Percentiles rank a stretch among this genome's conserved stretches.
Conservation (phyloP, 2,797 vertebrate species). For the Tragelaphus eurycerus region DNA sequence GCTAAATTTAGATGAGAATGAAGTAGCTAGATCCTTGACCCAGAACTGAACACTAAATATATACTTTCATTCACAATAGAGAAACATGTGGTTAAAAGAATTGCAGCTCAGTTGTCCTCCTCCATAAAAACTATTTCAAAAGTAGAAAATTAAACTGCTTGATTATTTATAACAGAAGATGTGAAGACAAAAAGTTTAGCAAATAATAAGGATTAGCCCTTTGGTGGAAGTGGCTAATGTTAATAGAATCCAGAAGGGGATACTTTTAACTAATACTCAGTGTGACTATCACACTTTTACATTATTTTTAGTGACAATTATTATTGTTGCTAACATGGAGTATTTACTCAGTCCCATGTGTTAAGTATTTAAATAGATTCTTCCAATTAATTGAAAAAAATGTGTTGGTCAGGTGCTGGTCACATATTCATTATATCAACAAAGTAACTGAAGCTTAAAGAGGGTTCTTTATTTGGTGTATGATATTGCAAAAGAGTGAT, state of each 20-base stretch:
- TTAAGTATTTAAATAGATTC: background rate
- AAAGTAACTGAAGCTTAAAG: background rate
- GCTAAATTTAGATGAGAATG: slow-evolving; percentile 63
- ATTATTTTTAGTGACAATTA: background rate
- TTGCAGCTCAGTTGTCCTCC: slow-evolving; percentile 43
- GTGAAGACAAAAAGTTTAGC: background rate
- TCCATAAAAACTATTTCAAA: slow-evolving; percentile 36
- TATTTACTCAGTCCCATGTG: background rate
- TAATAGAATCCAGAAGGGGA: background rate
- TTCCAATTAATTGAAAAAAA: background rate
- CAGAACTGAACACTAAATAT: slow-evolving; percentile 60
- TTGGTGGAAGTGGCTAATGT: background rate
- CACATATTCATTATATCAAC: background rate
- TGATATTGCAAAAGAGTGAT: background rate
- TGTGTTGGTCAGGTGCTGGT: background rate
- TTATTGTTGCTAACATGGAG: background rate
- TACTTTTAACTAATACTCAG: background rate
- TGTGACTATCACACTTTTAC: background rate
- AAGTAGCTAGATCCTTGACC: slow-evolving; percentile 61
- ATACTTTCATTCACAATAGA: slow-evolving; percentile 60
- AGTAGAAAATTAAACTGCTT: slow-evolving; percentile 33
- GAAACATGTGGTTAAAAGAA: slow-evolving; percentile 43
- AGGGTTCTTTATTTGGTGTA: background rate
- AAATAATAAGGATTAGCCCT: background rate
- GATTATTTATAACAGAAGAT: slow-evolving; percentile 36